Evolutionary conservation across 2,888 invertebrate genomes (phyloP).

Genomic region (Stegophylla sp.): DNA sequence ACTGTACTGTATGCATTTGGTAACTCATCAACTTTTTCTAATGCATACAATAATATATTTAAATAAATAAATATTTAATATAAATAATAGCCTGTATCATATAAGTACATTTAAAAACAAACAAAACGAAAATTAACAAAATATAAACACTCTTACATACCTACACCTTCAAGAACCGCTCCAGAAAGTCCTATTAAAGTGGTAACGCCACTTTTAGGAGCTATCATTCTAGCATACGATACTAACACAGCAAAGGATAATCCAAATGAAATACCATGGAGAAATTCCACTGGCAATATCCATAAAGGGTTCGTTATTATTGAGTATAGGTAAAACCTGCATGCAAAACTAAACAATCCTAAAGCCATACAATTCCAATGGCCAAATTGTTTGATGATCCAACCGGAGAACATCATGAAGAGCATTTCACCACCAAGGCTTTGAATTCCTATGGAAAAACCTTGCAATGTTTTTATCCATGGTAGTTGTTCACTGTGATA

Average conservation of each 20-base stretch:
- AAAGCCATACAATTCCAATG: conserved; percentile 84
- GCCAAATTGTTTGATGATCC: conserved; percentile 79
- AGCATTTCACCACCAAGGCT: conserved; percentile 86
- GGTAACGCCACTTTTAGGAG: conserved; percentile 83
- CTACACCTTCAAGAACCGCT: conserved; percentile 87
- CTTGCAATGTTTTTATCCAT: conserved; percentile 78
- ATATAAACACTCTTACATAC: conserved; percentile 63
- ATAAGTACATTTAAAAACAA: neutral
- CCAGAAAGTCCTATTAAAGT: conserved; percentile 88
- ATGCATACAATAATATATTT: neutral
- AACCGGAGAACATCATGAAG: conserved; percentile 82
- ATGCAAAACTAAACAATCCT: conserved; percentile 79
- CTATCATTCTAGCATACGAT: conserved; percentile 82
- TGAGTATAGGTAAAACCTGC: conserved; percentile 84
- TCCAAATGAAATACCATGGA: conserved; percentile 88
- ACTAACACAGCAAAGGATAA: conserved; percentile 88
- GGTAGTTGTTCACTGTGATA: conserved; percentile 64
- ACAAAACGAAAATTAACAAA: neutral
- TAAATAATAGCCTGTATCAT: neutral
- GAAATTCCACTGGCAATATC: conserved; percentile 82
- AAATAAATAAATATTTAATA: neutral
- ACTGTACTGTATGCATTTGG: conserved; percentile 10
- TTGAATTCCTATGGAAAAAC: conserved; percentile 77
- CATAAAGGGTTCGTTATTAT: conserved; percentile 81
- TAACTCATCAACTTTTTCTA: too few species aligned